Percentiles rank a stretch among this genome's conserved stretches.
Conservation (phyloP, 2,888 invertebrate genomes). For the Fragum fragum region DNA sequence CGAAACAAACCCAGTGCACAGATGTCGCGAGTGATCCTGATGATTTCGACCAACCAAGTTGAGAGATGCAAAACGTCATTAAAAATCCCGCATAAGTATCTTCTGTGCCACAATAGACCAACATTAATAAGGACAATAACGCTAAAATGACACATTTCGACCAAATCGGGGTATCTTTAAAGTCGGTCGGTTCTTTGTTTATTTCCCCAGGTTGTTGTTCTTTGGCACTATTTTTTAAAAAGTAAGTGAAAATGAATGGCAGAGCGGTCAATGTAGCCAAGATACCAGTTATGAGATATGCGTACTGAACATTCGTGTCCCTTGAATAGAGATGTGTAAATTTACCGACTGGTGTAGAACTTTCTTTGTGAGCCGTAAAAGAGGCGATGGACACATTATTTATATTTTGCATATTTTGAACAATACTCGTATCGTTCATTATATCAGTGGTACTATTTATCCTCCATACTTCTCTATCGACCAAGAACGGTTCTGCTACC, state of each 20-base stretch:
- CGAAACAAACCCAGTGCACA: slow-evolving; percentile 86
- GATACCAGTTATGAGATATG: slow-evolving; percentile 38
- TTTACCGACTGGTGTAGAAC: too few relatives aligned
- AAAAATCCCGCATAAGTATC: slow-evolving; percentile 56
- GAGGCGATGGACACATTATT: not conserved
- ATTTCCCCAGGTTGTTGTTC: not conserved
- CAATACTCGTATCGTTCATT: not conserved
- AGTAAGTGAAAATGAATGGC: slow-evolving; percentile 38
- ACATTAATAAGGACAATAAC: slow-evolving; percentile 38
- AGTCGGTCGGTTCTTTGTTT: slow-evolving; percentile 27
- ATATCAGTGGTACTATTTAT: not conserved
- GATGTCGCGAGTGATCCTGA: slow-evolving; percentile 82
- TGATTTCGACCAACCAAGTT: slow-evolving; percentile 78
- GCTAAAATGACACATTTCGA: slow-evolving; percentile 31
- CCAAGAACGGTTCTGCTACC: slow-evolving; percentile 84
- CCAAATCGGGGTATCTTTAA: slow-evolving; percentile 18
- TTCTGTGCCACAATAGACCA: slow-evolving; percentile 51
- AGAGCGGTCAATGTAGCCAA: slow-evolving; percentile 15
- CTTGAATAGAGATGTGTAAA: not conserved
- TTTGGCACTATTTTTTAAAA: slow-evolving; percentile 1
- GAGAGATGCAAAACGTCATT: slow-evolving; percentile 56
- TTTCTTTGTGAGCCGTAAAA: not conserved
- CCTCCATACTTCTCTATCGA: not conserved
- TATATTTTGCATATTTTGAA: not conserved
- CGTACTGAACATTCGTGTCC: slow-evolving; percentile 14